Evolutionary conservation across 2,113 vertebrate genomes (phyloP), one percentile per base, ranked within the genome.

Genomic region (Chlamydotis undulata): DNA sequence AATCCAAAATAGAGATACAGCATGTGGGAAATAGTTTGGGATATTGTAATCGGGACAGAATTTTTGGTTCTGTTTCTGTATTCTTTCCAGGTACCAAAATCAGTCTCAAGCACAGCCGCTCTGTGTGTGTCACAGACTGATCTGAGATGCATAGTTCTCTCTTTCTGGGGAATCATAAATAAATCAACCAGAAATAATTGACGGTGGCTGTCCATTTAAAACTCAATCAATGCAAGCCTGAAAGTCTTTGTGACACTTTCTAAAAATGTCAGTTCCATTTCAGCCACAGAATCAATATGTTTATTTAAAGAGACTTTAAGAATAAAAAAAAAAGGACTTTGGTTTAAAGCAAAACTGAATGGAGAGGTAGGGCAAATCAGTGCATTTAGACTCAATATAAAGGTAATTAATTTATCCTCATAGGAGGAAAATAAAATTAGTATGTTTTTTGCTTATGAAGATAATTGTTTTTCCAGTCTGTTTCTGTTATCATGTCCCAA

Each of bases 231-330:
- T 98, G 97, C 79, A 35, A 97, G 98, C 97, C 98, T 97, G 83
- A 95, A 97, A 98, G 98, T 98, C 98, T 98, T 97, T 97, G 97
- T 97, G 97, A 97, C 98, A 97, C 95, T 97, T 98, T 97, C 94
- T 97, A 98, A 97, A 98, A 98, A 98, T 96, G 97, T 97, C 97
- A 92, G 43, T 98, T 98, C 97, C 96, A 96, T 97, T 96, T 90
- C 96, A 97, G 96, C 97, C 94, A 93, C 85, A 83, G 95, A 98
- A 98, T 98, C 98, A 98, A 98, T 98, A 97, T 97, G 92, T 98
- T 98, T 98, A 98, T 98, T 98, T 98, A 98, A 98, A 98, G 98
- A 98, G 98, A 98, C 97, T 97, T 98, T 96, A 98, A 98, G 95
- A 98, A 97, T 98, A 97, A 97, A 97, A 97, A 97, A 97, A 96